Conservation (phyloP, 2,888 invertebrate genomes). For the Aelia acuminata region DNA sequence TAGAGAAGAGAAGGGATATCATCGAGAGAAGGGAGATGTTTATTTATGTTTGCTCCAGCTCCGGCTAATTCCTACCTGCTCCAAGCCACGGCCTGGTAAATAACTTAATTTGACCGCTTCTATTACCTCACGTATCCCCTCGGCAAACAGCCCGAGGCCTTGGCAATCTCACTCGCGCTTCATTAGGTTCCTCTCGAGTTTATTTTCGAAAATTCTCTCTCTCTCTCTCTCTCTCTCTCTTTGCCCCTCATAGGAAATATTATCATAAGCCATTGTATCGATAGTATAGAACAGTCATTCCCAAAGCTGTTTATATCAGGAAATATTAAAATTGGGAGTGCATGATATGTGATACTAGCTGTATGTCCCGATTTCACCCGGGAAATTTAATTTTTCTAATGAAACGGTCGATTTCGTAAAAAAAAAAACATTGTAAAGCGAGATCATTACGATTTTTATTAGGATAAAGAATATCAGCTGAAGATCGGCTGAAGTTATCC, state of each 20-base stretch:
- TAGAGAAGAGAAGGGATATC: neutral
- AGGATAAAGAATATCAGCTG: too few species aligned
- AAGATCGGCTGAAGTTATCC: too few species aligned
- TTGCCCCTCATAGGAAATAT: neutral
- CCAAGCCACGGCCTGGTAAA: neutral
- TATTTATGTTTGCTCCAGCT: neutral
- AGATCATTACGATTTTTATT: too few species aligned
- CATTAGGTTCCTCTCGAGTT: neutral
- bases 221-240: neutral
- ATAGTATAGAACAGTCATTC: neutral
- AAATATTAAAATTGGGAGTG: too few species aligned
- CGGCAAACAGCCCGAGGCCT: neutral
- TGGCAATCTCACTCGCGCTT: neutral
- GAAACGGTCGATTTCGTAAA: too few species aligned
- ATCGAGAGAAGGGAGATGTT: neutral
- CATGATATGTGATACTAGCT: too few species aligned
- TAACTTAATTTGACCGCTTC: constrained; percentile 7
- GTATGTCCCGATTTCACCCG: too few species aligned
- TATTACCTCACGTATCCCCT: constrained; percentile 41
- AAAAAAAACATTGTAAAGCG: too few species aligned
- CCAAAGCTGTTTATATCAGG: too few species aligned
- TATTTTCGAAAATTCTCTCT: constrained; percentile 5
- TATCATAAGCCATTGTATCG: neutral
- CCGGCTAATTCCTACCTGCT: constrained; percentile 4
- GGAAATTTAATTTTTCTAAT: too few species aligned